phyloP scores from a whole-genome alignment of 2,888 invertebrate species.

The Allacma fusca region DNA sequence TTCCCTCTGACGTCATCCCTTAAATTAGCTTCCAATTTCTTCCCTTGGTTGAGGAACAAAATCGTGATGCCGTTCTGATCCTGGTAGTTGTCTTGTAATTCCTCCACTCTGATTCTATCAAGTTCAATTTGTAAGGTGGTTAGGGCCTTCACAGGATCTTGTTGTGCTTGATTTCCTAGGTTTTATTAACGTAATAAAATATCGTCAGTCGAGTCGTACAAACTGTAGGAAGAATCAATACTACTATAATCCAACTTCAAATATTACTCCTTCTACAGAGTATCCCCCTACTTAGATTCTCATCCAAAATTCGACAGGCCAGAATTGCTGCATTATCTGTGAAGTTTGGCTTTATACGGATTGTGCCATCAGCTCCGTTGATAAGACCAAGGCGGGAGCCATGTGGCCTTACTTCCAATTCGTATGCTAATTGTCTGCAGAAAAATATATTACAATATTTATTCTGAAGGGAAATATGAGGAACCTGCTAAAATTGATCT shows the following conservation, averaged over 20 bases:
- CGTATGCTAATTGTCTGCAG: conserved; percentile 52
- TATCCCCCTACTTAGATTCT: neutral
- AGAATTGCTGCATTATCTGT: conserved; percentile 54
- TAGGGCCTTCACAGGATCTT: neutral
- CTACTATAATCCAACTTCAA: too few relatives aligned
- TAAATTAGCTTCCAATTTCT: conserved; percentile 47
- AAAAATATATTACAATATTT: too few relatives aligned
- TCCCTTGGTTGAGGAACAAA: conserved; percentile 56
- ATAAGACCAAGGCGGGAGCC: conserved; percentile 58
- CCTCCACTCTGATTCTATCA: conserved; percentile 42
- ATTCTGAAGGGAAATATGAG: conserved; percentile 14
- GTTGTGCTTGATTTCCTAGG: neutral
- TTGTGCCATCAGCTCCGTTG: conserved; percentile 53
- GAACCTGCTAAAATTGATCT: conserved; percentile 16
- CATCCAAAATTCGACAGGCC: conserved; percentile 48
- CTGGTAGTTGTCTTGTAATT: conserved; percentile 44
- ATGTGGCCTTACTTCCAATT: conserved; percentile 50
- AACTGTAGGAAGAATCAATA: too few relatives aligned
- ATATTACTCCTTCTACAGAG: too few relatives aligned
- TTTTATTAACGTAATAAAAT: neutral
- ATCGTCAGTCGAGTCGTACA: neutral
- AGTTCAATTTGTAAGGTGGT: conserved; percentile 43
- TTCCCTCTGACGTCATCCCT: conserved; percentile 45
- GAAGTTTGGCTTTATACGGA: conserved; percentile 56
- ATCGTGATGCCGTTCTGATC: conserved; percentile 49